Percentiles rank a stretch among this genome's conserved stretches.
These are phyloP conservation scores for Artibeus lituratus DNA, from an alignment of 2,797 vertebrate genomes.

Conservation along the genomic window DNA sequence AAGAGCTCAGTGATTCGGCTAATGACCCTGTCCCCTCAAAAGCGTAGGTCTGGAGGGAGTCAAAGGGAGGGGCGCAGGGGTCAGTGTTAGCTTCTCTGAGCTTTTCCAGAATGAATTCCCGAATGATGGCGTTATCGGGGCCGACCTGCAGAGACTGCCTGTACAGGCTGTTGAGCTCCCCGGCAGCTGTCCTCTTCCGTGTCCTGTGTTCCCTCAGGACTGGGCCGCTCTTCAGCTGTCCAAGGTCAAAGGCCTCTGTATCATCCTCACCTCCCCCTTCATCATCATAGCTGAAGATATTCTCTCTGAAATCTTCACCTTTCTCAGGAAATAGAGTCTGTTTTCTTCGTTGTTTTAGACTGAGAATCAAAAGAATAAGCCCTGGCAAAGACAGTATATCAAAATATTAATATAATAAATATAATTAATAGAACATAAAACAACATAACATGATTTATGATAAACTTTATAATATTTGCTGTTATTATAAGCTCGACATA, in stretches of 20 bases:
- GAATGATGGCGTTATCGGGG: conserved; percentile 90
- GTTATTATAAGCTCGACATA: neutral
- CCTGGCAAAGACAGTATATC: conserved; percentile 77
- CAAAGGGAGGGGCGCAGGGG: conserved; percentile 87
- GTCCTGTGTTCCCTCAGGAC: conserved; percentile 76
- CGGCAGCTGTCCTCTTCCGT: conserved; percentile 79
- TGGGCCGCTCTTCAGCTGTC: conserved; percentile 83
- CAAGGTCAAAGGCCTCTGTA: conserved; percentile 84
- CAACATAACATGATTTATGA: neutral
- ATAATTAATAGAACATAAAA: neutral
- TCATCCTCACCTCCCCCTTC: conserved; percentile 84
- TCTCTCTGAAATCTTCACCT: conserved; percentile 89
- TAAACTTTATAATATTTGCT: neutral
- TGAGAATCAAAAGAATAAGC: conserved; percentile 85
- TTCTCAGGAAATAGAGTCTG: conserved; percentile 83
- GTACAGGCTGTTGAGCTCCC: conserved; percentile 89
- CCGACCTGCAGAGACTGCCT: conserved; percentile 90
- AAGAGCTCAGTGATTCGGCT: conserved; percentile 92
- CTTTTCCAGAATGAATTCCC: conserved; percentile 91
- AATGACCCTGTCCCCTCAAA: conserved; percentile 92
- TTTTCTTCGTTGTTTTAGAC: conserved; percentile 85
- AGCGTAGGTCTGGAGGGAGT: conserved; percentile 89
- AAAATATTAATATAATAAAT: neutral
- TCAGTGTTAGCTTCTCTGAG: conserved; percentile 91
- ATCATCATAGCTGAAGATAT: conserved; percentile 89